phyloP scores from a whole-genome alignment of 2,888 invertebrate species.

The Antitype chi region DNA sequence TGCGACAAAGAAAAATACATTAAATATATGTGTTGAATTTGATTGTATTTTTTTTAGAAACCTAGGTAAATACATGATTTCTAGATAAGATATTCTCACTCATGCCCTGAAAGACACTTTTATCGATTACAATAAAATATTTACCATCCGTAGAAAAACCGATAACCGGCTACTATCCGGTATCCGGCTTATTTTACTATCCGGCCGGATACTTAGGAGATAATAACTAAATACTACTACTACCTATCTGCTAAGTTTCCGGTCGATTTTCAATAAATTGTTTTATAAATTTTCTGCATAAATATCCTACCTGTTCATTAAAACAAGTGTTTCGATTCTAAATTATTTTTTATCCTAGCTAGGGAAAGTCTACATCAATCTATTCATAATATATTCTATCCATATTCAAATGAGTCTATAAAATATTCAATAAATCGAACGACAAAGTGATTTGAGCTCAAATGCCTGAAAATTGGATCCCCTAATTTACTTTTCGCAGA shows the following conservation, averaged over 20 bases:
- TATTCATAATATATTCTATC: slow-evolving; percentile 16
- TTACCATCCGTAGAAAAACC: background rate
- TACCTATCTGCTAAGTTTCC: background rate
- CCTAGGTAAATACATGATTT: background rate
- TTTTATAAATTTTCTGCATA: background rate
- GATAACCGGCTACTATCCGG: background rate
- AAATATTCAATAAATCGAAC: slow-evolving; percentile 59
- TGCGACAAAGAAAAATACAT: background rate
- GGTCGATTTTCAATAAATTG: background rate
- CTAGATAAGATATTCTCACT: slow-evolving; percentile 62
- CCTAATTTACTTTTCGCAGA: slow-evolving; percentile 45
- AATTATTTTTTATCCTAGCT: background rate
- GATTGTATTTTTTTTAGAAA: background rate
- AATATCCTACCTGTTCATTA: background rate
- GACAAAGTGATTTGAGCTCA: slow-evolving; percentile 47
- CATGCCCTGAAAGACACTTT: slow-evolving; percentile 26
- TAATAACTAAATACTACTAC: too few species aligned
- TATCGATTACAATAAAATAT: slow-evolving; percentile 3
- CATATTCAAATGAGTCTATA: slow-evolving; percentile 38
- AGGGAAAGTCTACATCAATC: background rate
- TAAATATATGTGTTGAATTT: background rate
- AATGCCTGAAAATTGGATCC: slow-evolving; percentile 55
- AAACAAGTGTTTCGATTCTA: background rate
- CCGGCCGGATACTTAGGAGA: background rate
- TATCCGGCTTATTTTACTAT: slow-evolving; percentile 26